Evolutionary conservation across 2,113 vertebrate species (phyloP).

Genomic region (Eulemur macaco): DNA sequence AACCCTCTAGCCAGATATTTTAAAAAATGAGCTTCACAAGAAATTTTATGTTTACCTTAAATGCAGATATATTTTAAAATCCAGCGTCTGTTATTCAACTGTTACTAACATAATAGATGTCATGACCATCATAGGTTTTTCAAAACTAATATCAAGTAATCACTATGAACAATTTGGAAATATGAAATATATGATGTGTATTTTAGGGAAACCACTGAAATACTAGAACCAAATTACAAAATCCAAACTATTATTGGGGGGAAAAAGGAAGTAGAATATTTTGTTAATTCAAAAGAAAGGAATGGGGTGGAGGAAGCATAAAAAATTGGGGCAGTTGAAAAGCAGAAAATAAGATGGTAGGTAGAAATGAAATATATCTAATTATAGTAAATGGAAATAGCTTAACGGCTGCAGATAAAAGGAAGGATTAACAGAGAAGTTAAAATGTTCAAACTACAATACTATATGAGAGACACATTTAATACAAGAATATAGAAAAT

Average conservation of each 20-base stretch:
- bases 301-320: not conserved
- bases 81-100: not conserved
- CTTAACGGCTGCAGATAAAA: not conserved
- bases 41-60: conserved; percentile 44
- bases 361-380: not conserved
- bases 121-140: not conserved
- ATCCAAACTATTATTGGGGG: not conserved
- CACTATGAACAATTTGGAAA: not conserved
- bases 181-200: not conserved
- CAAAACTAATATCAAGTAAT: not conserved
- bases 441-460: not conserved
- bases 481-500: not conserved
- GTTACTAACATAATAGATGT: not conserved
- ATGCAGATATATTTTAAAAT: not conserved
- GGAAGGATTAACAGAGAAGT: not conserved
- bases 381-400: not conserved
- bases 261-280: not conserved
- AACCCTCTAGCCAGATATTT: not conserved
- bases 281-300: not conserved
- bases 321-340: conserved; percentile 6
- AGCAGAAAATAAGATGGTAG: not conserved
- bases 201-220: not conserved
- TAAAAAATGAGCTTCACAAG: not conserved
- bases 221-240: not conserved
- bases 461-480: not conserved